Evolutionary conservation across 2,797 vertebrate species (phyloP).

Genomic region (Catostomus latipinnis): DNA sequence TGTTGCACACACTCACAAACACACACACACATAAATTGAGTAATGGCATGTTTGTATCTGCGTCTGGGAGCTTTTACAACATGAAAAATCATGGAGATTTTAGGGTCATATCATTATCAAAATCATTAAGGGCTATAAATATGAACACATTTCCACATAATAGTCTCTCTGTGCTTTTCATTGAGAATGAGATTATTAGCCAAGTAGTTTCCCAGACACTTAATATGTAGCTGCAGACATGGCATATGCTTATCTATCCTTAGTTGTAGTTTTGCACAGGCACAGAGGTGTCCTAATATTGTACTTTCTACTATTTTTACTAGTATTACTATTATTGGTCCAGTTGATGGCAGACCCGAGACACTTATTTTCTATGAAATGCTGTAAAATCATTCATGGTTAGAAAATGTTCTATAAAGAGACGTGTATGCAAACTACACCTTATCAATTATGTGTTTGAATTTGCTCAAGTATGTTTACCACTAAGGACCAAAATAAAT

Average conservation of each 20-base stretch:
- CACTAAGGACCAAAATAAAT: background rate
- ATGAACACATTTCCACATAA: slow-evolving; percentile 20
- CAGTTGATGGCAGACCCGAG: background rate
- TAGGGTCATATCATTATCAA: background rate
- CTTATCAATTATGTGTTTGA: background rate
- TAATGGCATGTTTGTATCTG: slow-evolving; percentile 35
- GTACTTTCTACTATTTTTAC: background rate
- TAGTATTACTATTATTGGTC: slow-evolving; percentile 7
- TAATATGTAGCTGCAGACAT: background rate
- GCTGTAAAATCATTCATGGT: background rate
- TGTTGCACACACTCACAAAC: background rate
- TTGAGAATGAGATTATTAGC: slow-evolving; percentile 1
- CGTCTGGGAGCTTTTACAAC: slow-evolving; percentile 28
- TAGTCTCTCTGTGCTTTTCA: background rate
- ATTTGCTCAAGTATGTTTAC: background rate
- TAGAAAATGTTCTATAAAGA: background rate
- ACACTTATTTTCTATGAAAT: slow-evolving; percentile 12
- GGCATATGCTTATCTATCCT: background rate
- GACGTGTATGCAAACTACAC: background rate
- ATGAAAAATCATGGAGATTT: background rate
- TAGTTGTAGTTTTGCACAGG: background rate
- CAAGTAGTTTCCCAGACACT: slow-evolving; percentile 1
- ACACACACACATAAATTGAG: slow-evolving; percentile 7
- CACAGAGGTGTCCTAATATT: background rate
- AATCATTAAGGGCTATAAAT: slow-evolving; percentile 29